phyloP scores from a whole-genome alignment of 1,140 invertebrate species.

The Ganaspis sp. region DNA sequence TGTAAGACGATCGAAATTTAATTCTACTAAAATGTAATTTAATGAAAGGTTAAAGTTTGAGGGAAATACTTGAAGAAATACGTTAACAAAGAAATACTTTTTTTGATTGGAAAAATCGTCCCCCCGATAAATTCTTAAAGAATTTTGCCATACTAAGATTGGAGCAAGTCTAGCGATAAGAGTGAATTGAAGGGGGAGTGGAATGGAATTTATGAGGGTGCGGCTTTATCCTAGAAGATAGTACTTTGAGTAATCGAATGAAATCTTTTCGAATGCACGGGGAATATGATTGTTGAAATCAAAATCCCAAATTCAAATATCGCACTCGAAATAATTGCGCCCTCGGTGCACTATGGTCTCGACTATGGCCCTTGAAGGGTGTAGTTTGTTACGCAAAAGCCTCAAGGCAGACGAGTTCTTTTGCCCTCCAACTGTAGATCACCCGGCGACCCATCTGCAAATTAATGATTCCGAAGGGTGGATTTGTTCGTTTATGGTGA shows the following conservation, averaged over 20 bases:
- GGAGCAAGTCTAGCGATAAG: constrained; percentile 4
- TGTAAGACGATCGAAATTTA: no score
- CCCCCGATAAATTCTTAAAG: background rate
- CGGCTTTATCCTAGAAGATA: constrained; percentile 44
- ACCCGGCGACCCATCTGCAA: constrained; percentile 13
- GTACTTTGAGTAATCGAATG: constrained; percentile 60
- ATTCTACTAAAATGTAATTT: no score
- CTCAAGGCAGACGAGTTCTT: constrained; percentile 11
- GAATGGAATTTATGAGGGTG: constrained; percentile 10
- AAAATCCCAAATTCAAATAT: constrained; percentile 66
- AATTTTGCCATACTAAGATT: background rate
- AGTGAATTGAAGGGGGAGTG: background rate
- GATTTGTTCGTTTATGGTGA: background rate
- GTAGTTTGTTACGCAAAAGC: background rate
- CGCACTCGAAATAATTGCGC: constrained; percentile 57
- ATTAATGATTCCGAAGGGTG: constrained; percentile 28
- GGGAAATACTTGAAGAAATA: no score
- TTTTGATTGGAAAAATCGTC: background rate
- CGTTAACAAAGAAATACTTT: no score
- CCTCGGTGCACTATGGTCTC: background rate
- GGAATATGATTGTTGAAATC: constrained; percentile 54
- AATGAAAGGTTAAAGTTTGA: no score
- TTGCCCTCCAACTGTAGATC: background rate
- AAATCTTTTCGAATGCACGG: constrained; percentile 44
- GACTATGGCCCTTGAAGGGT: constrained; percentile 1